Base-by-base conservation (phyloP, 2,888 invertebrate genomes). In the Teleiodes luculella region DNA sequence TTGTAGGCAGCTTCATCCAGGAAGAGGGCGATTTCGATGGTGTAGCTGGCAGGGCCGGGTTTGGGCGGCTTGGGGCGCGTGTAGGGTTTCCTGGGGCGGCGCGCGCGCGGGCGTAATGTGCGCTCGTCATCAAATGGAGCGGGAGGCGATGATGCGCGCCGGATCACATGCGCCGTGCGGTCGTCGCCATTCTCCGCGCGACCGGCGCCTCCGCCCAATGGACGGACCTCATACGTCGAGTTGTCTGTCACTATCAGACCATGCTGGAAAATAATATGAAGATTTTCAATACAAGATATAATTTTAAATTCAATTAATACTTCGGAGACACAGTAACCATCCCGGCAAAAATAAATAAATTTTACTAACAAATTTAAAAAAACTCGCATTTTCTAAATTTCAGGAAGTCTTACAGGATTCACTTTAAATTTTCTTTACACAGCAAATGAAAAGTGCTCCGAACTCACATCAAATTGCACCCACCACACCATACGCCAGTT, bases 1-100 rank as follows among this genome's bases (percentile, higher is more conserved):
- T 91, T 92, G 69, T 95, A 95, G 0, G 92, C 95, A 0, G 94
- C 91, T 71, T 93, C 93, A 68, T 95, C 95, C 64, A 95, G 91
- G 76, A 95, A 95, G 39, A 95, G 78, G 0, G 94, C 95, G 50
- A 95, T 78, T 75, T 95, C 95, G 36, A 95, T 84, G 2, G 93
- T 94, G 57, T 93, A 87, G 54, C 80, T 79, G 8, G 82, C 67
- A 0, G 80, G 80, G 3, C 72, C 75, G 2, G 74, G 73, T 48
- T 80, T 78, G 24, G 61, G 52, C 13, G 60, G 69, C 10, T 69
- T 60, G 39, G 65, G 63, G 35, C 53, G 56, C 11, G 57, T 50
- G 64, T 67, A n/a, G 20, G 64, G 58, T 4, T 62, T 51, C 35
- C 85, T 76, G 3, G 82, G 83, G 10, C 75, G 71, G 6, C 82